phyloP scores from a whole-genome alignment of 2,797 vertebrate genomes.

The Sandelia bainsii region DNA sequence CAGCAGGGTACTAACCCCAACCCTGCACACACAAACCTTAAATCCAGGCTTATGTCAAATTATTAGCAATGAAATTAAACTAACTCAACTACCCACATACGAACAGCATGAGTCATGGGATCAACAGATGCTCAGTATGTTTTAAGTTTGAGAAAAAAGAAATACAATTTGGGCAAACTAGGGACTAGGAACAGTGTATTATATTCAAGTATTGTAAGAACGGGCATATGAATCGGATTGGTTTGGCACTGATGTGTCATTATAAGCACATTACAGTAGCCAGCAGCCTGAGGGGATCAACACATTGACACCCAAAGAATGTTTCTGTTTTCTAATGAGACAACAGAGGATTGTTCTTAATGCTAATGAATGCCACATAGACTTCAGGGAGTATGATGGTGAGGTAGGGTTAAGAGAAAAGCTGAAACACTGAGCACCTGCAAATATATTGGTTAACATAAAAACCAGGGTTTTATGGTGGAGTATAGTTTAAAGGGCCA shows the following conservation, averaged over 20 bases:
- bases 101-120: neutral
- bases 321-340: constrained; percentile 43
- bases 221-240: neutral
- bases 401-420: neutral
- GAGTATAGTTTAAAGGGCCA: neutral
- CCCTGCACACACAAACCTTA: no score
- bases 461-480: neutral
- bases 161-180: no score
- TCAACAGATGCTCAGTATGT: neutral
- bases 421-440: neutral
- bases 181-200: no score
- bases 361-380: constrained; percentile 21
- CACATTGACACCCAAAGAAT: constrained; percentile 8
- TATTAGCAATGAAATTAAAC: no score
- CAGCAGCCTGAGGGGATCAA: neutral
- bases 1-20: constrained; percentile 19
- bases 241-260: neutral
- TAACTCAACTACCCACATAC: neutral
- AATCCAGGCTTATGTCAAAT: no score
- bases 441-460: neutral
- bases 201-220: neutral
- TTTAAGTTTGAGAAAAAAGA: neutral
- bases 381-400: neutral
- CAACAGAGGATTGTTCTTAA: constrained; percentile 20
- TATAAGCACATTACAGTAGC: neutral